Evolutionary conservation across 1,140 invertebrate genomes (phyloP).

Genomic region (Cherax quadricarinatus): DNA sequence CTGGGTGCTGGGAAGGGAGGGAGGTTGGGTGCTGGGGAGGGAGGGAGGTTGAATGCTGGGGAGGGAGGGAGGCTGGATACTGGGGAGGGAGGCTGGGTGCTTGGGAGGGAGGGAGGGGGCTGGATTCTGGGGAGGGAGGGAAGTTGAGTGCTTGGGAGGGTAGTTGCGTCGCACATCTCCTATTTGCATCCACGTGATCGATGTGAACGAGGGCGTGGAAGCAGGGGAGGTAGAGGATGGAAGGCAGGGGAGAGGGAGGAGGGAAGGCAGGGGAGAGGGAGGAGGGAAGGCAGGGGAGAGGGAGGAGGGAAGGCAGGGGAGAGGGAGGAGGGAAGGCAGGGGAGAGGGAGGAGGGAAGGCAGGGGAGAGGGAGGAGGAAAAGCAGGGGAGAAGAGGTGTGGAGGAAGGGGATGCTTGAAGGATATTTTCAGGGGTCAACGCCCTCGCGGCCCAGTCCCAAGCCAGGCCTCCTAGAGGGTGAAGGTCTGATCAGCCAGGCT

Average conservation of each 20-base stretch:
- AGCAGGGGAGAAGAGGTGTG: background rate
- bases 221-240: background rate
- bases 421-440: no score
- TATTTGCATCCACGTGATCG: slow-evolving; percentile 36
- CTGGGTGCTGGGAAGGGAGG: no score
- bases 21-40: no score
- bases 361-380: background rate
- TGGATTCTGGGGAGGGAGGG: background rate
- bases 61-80: no score
- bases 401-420: background rate
- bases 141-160: background rate
- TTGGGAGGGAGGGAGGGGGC: background rate
- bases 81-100: background rate
- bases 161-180: background rate
- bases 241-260: background rate
- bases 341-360: background rate
- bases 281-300: background rate
- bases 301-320: background rate
- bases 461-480: no score
- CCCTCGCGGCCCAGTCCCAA: no score
- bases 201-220: slow-evolving; percentile 21
- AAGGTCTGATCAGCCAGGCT: no score
- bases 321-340: background rate
- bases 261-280: background rate
- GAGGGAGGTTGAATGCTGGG: no score